Conservation (phyloP, 2,113 vertebrate species). For the Carassius auratus region DNA sequence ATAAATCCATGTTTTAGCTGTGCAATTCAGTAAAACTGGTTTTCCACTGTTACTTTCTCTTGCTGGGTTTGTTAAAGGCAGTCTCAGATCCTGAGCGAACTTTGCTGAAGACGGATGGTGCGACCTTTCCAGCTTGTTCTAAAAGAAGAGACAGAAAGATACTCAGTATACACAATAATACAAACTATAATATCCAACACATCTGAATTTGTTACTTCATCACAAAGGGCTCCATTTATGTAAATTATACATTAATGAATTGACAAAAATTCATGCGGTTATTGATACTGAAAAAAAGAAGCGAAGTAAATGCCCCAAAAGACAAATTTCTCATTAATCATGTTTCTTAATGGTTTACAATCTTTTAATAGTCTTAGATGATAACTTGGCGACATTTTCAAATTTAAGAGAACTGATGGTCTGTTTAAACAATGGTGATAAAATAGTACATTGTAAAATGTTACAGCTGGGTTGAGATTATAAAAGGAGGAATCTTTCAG, state of each 20-base stretch:
- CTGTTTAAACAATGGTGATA: not conserved
- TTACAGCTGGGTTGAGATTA: not conserved
- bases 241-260: not conserved
- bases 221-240: not conserved
- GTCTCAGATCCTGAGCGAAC: conserved; percentile 86
- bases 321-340: not conserved
- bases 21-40: not conserved
- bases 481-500: not conserved
- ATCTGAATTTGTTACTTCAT: not conserved
- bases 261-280: not conserved
- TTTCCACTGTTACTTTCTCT: conserved; percentile 55
- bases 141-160: conserved; percentile 43
- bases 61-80: conserved; percentile 80
- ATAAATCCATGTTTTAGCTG: not conserved
- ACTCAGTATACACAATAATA: not conserved
- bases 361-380: not conserved
- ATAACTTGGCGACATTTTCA: not conserved
- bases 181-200: conserved; percentile 13
- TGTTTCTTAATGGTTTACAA: not conserved
- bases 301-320: not conserved
- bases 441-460: not conserved
- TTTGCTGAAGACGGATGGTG: conserved; percentile 88
- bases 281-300: too few relatives aligned
- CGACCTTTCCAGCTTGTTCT: conserved; percentile 84
- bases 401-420: not conserved